phyloP scores from a whole-genome alignment of 2,113 vertebrate species.

The Fukomys damarensis region DNA sequence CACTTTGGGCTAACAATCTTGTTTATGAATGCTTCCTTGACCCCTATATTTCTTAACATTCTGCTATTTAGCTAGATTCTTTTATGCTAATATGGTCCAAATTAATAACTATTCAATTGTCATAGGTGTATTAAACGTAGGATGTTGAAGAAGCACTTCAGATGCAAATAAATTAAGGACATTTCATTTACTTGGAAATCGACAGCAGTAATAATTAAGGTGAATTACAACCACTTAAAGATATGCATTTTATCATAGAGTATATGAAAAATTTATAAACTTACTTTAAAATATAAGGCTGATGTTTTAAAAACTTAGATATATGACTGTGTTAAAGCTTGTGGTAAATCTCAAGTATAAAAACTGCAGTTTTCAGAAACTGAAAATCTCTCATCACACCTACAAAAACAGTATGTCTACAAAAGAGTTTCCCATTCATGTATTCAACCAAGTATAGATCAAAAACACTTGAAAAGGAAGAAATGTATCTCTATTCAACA shows the following conservation, averaged over 20 bases:
- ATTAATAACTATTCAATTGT: conserved; percentile 81
- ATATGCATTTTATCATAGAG: background rate
- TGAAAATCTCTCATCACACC: conserved; percentile 34
- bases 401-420: background rate
- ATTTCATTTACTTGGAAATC: conserved; percentile 61
- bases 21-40: conserved; percentile 91
- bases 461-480: background rate
- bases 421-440: background rate
- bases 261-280: conserved; percentile 19
- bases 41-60: conserved; percentile 88
- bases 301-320: conserved; percentile 5
- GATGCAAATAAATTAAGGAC: conserved; percentile 77
- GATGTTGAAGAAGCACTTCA: conserved; percentile 65
- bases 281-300: conserved; percentile 34
- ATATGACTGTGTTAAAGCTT: background rate
- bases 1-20: conserved; percentile 94
- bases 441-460: background rate
- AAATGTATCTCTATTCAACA: background rate
- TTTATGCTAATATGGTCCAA: conserved; percentile 70
- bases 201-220: conserved; percentile 35
- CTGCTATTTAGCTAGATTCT: conserved; percentile 83
- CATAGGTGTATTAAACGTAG: conserved; percentile 82
- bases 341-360: conserved; percentile 27
- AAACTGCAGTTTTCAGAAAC: background rate
- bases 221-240: background rate